Base-by-base conservation (phyloP, 2,888 invertebrate species). In the Cylloceria caligata region DNA sequence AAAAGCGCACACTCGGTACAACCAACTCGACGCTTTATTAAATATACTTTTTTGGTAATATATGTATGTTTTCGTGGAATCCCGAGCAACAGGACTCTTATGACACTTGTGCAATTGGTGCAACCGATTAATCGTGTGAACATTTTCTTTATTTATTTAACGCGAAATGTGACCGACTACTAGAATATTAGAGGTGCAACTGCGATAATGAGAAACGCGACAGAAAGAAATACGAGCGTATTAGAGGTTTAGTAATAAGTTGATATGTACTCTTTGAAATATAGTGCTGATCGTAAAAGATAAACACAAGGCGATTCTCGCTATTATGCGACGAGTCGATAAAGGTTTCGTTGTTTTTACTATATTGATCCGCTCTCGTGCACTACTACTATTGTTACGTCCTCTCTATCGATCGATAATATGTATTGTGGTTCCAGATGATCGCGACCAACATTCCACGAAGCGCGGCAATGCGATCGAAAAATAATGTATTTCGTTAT, bases 181-280 rank as follows among this genome's bases (percentile, higher is more conserved):
- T 65, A 55, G 39, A 55, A 36, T 64, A 57, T 75, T 75, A 30
- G 39, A 64, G 34, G 30, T 39, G n/a, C 64, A 74, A 74, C 39
- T 74, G 36, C 64, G 64, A 74, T 39, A 34, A 39, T 39, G 36
- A 68, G 65, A 7, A 16, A 47, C 45, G 34, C 30, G 21, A 47
- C n/a, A 16, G 45, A 27, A 45, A 42, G 42, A 60, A 62, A 64
- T 4, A 65, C 36, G 55, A 82, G 57, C 72, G 67, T 75, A 55
- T 72, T 75, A 82, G 81, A 69, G 83, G 80, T 81, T 80, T 87
- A 86, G 86, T 71, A 69, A 77, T 87, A 87, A 87, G 87, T 84
- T 84, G 81, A 86, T 86, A 86, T 87, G 87, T 87, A 87, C 85
- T 86, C 85, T 84, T 77, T 86, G 84, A 87, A 87, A 87, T 86